These are phyloP conservation scores for Acrocephalus arundinaceus DNA, from an alignment of 2,113 vertebrate species.

Conservation along the genomic window DNA sequence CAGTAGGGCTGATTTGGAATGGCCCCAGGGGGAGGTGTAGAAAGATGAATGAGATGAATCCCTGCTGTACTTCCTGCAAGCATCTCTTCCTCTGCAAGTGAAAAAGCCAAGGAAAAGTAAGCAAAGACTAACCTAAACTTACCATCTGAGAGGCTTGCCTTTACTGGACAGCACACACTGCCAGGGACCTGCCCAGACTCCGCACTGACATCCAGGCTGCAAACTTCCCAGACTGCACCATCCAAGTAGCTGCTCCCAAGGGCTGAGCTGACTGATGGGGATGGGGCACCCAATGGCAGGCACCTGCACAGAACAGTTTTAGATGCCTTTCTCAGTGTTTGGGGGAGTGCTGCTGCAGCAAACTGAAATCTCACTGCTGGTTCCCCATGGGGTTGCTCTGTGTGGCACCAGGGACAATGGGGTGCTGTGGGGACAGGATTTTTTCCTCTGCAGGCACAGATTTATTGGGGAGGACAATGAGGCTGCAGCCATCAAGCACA, in stretches of 20 bases:
- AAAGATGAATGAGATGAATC: neutral
- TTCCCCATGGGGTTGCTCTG: neutral
- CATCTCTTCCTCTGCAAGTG: neutral
- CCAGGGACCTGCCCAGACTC: neutral
- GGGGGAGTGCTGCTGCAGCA: neutral
- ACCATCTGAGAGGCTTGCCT: fast-evolving
- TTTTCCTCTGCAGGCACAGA: neutral
- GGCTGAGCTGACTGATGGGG: neutral
- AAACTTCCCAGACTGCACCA: neutral
- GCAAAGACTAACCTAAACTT: neutral
- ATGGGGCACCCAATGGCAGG: neutral
- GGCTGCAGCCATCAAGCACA: neutral
- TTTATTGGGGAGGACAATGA: neutral
- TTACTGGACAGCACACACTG: too few species aligned
- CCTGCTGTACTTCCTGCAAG: neutral
- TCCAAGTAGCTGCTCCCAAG: neutral
- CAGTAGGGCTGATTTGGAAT: neutral
- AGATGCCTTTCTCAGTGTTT: neutral
- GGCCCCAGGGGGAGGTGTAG: fast-evolving
- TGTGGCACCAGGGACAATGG: too few species aligned
- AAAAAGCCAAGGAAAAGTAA: neutral
- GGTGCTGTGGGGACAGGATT: neutral
- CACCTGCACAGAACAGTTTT: neutral
- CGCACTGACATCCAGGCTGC: neutral
- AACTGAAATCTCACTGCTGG: neutral